Base-by-base conservation (phyloP, 2,888 invertebrate species). In the Drosophila affinis region DNA sequence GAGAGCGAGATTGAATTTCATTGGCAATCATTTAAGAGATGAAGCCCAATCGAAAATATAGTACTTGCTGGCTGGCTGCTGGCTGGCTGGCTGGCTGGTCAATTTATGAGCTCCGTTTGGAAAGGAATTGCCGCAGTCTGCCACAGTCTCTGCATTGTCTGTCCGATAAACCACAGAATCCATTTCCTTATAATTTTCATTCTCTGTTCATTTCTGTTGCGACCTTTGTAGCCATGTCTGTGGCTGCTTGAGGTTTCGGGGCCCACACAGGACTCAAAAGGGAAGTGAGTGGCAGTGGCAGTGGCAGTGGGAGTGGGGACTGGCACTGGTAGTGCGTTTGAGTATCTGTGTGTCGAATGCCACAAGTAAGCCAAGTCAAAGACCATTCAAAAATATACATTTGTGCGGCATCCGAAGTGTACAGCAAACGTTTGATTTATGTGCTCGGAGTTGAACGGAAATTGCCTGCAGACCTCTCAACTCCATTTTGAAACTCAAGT, bases 141-240 rank as follows among this genome's bases (percentile, higher is more conserved):
- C 24, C 17, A 24, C 24, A 12, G 34, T 39, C 24, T 46, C 17
- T 29, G 52, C 9, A 10, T 45, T 53, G 47, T 27, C 32, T 45
- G 51, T 55, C n/a, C 39, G 39, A 39, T 46, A 75, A 73, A 69
- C 81, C 79, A 84, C 81, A 81, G 62, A 71, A 86, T 75, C 70
- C 89, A 89, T 88, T 88, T 88, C 88, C 90, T 86, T 79, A 78
- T 79, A 79, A 88, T 86, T 79, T 81, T 65, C 71, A 75, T 87
- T 84, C 73, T 70, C 52, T 75, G 76, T 54, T 54, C 61, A 63
- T 62, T 72, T 53, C 64, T 57, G 49, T 62, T 44, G 34, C 52
- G 63, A 56, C 52, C 57, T 58, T 51, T 44, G 62, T 58, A 60
- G 48, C 51, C 9, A 9, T 29, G 29, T 29, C 29, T 29, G 29